phyloP scores from a whole-genome alignment of 2,888 invertebrate species.

The Netelia melanura region DNA sequence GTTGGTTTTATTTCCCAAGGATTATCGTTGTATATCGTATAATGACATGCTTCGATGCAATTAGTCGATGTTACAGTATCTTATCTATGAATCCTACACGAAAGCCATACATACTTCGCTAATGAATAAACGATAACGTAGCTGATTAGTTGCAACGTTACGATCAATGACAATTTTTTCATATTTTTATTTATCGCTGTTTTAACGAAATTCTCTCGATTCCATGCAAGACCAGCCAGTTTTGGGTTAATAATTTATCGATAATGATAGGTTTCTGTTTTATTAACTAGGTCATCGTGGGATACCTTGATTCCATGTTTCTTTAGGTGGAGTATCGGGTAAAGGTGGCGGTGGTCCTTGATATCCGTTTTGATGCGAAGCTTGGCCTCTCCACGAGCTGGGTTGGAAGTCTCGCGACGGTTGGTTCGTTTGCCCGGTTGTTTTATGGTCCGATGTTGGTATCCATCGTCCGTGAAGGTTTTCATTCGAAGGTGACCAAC shows the following conservation, averaged over 20 bases:
- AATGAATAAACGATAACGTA: slow-evolving; percentile 7
- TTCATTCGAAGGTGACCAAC: slow-evolving; percentile 20
- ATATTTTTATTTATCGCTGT: neutral
- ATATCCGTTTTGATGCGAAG: slow-evolving; percentile 6
- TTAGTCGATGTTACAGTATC: slow-evolving; percentile 19
- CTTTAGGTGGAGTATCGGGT: slow-evolving; percentile 26
- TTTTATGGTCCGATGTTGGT: slow-evolving; percentile 3
- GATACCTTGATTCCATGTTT: slow-evolving; percentile 74
- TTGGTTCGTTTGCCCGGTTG: slow-evolving; percentile 36
- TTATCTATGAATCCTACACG: neutral
- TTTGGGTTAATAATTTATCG: no score
- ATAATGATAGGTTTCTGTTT: no score
- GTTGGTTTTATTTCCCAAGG: neutral
- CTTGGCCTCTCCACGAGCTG: slow-evolving; percentile 68
- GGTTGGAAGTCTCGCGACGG: slow-evolving; percentile 63
- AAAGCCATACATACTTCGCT: slow-evolving; percentile 10
- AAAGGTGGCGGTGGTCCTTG: slow-evolving; percentile 26
- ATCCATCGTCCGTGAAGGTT: slow-evolving; percentile 63
- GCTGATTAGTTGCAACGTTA: neutral
- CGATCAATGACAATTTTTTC: neutral
- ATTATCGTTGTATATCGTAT: neutral
- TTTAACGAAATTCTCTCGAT: no score
- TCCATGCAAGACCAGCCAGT: no score
- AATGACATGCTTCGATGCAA: slow-evolving; percentile 8
- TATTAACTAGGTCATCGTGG: neutral